These are phyloP conservation scores for Sminthurinus signatus DNA, from an alignment of 1,140 invertebrate genomes.

Conservation along the genomic window DNA sequence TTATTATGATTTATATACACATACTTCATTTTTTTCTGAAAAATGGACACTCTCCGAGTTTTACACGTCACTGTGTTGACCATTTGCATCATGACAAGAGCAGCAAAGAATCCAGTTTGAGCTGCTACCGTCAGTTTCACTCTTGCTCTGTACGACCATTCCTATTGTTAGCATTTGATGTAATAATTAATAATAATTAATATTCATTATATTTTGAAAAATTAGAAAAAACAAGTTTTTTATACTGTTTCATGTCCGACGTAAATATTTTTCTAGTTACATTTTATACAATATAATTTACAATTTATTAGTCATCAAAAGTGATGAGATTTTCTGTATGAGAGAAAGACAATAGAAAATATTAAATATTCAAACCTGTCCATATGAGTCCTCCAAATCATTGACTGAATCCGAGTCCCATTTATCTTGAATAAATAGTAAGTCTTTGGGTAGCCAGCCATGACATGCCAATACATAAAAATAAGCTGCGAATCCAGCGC, in stretches of 20 bases:
- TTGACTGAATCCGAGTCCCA: background rate
- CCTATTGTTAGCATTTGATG: too few species aligned
- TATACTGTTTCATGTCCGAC: background rate
- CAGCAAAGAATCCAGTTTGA: constrained; percentile 4
- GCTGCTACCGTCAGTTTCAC: background rate
- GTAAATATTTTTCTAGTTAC: too few species aligned
- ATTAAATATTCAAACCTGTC: constrained; percentile 9
- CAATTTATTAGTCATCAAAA: background rate
- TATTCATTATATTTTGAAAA: too few species aligned
- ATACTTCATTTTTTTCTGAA: constrained; percentile 6
- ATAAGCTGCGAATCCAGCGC: constrained; percentile 49
- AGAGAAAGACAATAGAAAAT: background rate
- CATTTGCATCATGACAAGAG: constrained; percentile 1
- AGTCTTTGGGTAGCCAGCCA: background rate
- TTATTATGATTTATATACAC: background rate
- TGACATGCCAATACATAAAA: constrained; percentile 52
- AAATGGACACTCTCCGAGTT: background rate
- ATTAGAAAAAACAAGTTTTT: background rate
- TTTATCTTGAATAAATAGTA: background rate
- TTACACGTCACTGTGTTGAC: constrained; percentile 10
- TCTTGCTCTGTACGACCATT: background rate
- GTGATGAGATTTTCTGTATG: constrained; percentile 1
- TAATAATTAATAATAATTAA: too few species aligned
- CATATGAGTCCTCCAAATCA: constrained; percentile 13
- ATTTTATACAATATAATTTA: background rate